These are phyloP conservation scores for Copidosoma floridanum DNA, from an alignment of 1,140 invertebrate species.

Conservation along the genomic window DNA sequence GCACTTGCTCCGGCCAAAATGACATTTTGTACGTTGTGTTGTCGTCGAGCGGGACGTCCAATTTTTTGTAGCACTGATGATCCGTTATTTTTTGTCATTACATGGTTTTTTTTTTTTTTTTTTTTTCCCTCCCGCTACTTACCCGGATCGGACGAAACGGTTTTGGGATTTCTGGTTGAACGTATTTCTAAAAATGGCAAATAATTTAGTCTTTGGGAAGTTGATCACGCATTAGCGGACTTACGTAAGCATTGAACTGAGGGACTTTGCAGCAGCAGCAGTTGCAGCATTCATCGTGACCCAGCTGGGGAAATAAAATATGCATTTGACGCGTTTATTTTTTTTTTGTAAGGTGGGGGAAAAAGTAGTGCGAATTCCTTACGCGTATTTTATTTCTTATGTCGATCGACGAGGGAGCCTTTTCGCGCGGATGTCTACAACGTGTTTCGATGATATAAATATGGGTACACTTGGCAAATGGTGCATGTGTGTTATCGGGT, in stretches of 20 bases:
- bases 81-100: constrained; percentile 27
- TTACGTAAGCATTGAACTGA: constrained; percentile 36
- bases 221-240: background rate
- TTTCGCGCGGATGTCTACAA: constrained; percentile 18
- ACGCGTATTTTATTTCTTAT: constrained; percentile 46
- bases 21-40: constrained; percentile 62
- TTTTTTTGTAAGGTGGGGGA: background rate
- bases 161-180: constrained; percentile 60
- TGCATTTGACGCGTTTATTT: too few relatives aligned
- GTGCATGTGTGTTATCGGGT: too few relatives aligned
- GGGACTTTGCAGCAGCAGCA: constrained; percentile 44
- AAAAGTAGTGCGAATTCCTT: constrained; percentile 24
- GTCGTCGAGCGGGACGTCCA: constrained; percentile 57
- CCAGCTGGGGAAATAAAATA: constrained; percentile 33
- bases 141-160: constrained; percentile 54
- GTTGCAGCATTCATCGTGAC: constrained; percentile 42
- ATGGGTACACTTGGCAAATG: too few relatives aligned
- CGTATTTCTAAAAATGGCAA: constrained; percentile 52
- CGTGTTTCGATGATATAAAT: too few relatives aligned
- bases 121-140: constrained; percentile 30
- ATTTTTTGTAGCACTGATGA: constrained; percentile 57
- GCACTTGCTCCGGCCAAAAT: constrained; percentile 53
- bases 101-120: too few relatives aligned
- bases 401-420: constrained; percentile 35
- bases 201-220: too few relatives aligned